Percentiles rank a stretch among this genome's conserved stretches.
phyloP scores from a whole-genome alignment of 2,797 vertebrate species.

The Hafferia zeledoni region DNA sequence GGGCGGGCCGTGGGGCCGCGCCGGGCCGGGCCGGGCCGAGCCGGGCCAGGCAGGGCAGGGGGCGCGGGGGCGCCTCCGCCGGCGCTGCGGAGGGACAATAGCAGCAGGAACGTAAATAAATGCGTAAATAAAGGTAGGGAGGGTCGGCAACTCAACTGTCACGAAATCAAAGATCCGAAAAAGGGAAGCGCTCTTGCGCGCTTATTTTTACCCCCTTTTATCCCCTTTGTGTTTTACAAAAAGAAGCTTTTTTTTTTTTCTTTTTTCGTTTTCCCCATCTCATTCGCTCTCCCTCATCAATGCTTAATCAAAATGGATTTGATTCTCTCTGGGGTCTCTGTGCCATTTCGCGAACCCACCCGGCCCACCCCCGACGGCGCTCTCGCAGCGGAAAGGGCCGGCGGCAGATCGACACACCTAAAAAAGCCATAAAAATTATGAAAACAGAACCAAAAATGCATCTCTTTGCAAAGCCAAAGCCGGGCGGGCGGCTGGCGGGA shows the following conservation, averaged over 20 bases:
- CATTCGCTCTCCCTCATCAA: conserved; percentile 54
- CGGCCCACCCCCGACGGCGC: conserved; percentile 1
- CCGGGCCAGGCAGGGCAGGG: conserved; percentile 58
- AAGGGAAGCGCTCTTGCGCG: conserved; percentile 41
- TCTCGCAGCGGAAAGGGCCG: neutral
- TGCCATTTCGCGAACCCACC: neutral
- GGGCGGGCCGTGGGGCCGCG: conserved; percentile 76
- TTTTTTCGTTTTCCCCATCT: neutral
- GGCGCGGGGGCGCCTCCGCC: conserved; percentile 68
- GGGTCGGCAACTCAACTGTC: conserved; percentile 54
- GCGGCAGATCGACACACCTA: conserved; percentile 13
- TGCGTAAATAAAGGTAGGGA: conserved; percentile 61
- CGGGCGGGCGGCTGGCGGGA: neutral
- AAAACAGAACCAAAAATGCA: neutral
- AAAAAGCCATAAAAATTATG: neutral
- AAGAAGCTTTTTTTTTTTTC: neutral
- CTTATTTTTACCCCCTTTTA: neutral
- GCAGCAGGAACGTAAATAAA: conserved; percentile 61
- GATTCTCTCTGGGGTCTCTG: conserved; percentile 14
- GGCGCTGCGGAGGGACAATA: conserved; percentile 63
- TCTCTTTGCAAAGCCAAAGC: conserved; percentile 33
- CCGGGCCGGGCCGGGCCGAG: conserved; percentile 45
- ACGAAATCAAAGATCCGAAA: conserved; percentile 58
- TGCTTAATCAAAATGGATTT: conserved; percentile 64
- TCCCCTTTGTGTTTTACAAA: conserved; percentile 29